phyloP scores from a whole-genome alignment of 2,888 invertebrate genomes.

The Cheilosia vernalis region DNA sequence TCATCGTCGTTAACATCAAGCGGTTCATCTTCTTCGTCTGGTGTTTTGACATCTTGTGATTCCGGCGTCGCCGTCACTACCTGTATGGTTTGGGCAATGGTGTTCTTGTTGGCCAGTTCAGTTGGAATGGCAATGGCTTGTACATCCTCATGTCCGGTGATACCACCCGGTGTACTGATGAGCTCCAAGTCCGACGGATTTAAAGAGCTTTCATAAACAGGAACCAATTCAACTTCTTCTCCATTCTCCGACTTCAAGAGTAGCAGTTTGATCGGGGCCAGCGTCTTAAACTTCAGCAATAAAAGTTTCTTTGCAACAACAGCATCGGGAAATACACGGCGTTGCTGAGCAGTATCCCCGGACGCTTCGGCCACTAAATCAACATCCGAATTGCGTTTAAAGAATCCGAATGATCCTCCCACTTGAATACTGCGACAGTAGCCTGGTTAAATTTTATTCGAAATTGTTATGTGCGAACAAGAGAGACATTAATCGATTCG shows the following conservation, averaged over 20 bases:
- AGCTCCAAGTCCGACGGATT: slow-evolving; percentile 80
- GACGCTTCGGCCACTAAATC: slow-evolving; percentile 45
- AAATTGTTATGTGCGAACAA: neutral
- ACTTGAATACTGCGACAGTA: slow-evolving; percentile 34
- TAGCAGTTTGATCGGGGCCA: slow-evolving; percentile 80
- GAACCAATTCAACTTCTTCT: slow-evolving; percentile 80
- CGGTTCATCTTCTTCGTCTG: slow-evolving; percentile 77
- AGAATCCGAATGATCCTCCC: slow-evolving; percentile 5
- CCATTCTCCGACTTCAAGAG: slow-evolving; percentile 79
- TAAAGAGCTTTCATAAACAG: slow-evolving; percentile 80
- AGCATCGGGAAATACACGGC: slow-evolving; percentile 80
- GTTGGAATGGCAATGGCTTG: slow-evolving; percentile 81
- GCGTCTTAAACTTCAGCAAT: slow-evolving; percentile 80
- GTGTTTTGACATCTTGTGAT: slow-evolving; percentile 54
- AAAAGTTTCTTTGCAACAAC: slow-evolving; percentile 81
- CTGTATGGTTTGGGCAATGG: slow-evolving; percentile 79
- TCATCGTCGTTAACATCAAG: slow-evolving; percentile 79
- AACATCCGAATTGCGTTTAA: slow-evolving; percentile 40
- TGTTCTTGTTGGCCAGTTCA: slow-evolving; percentile 79
- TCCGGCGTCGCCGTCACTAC: slow-evolving; percentile 76
- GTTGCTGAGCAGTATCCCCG: slow-evolving; percentile 29
- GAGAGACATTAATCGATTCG: neutral
- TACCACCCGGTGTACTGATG: slow-evolving; percentile 80
- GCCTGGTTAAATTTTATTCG: slow-evolving; percentile 12
- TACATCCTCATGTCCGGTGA: slow-evolving; percentile 80